Evolutionary conservation across 2,888 invertebrate species (phyloP).

Genomic region (Pyrrhosoma nymphula): DNA sequence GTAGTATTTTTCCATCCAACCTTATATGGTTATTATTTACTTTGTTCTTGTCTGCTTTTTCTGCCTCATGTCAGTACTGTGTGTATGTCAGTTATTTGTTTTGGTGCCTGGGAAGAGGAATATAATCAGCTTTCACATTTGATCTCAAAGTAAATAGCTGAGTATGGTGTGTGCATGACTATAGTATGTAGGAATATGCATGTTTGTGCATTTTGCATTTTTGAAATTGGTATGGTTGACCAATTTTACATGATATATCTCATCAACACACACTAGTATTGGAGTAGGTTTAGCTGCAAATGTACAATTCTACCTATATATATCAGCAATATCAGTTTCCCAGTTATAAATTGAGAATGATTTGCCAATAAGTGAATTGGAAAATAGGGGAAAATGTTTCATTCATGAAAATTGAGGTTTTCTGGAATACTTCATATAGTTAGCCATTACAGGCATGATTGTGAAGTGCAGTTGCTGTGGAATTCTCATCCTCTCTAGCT

Average conservation of each 20-base stretch:
- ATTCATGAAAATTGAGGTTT: constrained; percentile 46
- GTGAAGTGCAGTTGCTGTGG: constrained; percentile 1
- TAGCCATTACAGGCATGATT: constrained; percentile 23
- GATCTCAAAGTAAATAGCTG: constrained; percentile 47
- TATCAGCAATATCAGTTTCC: background rate
- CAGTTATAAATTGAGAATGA: background rate
- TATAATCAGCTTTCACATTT: constrained; percentile 62
- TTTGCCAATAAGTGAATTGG: background rate
- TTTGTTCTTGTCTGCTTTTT: constrained; percentile 18
- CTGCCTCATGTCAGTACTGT: background rate
- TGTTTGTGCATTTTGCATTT: constrained; percentile 5
- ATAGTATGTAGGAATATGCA: background rate
- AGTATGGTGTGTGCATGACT: constrained; percentile 42
- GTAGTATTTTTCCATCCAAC: constrained; percentile 1
- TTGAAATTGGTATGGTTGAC: constrained; percentile 20
- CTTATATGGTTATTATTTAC: background rate
- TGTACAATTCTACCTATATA: background rate
- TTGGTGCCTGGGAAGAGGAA: constrained; percentile 62
- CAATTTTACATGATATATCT: background rate
- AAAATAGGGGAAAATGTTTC: constrained; percentile 30
- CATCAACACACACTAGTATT: background rate
- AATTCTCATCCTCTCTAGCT: background rate
- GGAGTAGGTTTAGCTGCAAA: background rate
- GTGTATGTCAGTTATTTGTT: background rate
- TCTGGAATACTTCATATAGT: background rate